Evolutionary conservation across 2,797 vertebrate genomes (phyloP), one percentile per base, ranked within the genome.

Genomic region (Fistularia commersonii): DNA sequence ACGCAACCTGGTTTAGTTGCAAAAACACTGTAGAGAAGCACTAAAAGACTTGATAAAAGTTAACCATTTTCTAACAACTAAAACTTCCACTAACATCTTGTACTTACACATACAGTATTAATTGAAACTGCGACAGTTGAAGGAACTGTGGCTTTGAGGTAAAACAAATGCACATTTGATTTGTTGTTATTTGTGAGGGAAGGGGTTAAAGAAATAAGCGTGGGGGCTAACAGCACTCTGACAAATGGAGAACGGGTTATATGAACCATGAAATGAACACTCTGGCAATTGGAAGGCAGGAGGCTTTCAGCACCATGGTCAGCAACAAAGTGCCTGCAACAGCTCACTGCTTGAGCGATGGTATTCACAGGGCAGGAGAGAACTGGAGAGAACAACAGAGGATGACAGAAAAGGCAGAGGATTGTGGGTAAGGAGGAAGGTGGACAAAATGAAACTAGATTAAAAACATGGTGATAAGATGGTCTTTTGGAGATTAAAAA

Each of bases 181-280:
- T 89, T 91, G 90, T 89, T 89, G 85, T 90, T 88, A 87, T 90
- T 90, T 87, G 83, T 89, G 71, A 66, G 67, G 76, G 84, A 91
- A 91, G 81, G 90, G 90, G 90, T 91, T 91, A 91, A 91, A 89
- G 84, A 90, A 90, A 91, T 89, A 89, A 86, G 85, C 56, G 64
- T 60, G 78, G 68, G 76, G 75, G 84, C 90, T 90, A 91, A 91
- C 86, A 83, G 88, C 87, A 81, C 69, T 79, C 87, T 91, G 90
- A 92, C 90, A 91, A 92, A 91, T 89, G 87, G 88, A 88, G 86
- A 90, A 84, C 84, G 68, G 80, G 79, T 79, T 91, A 90, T 90
- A 91, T 91, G 90, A 90, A 91, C 84, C 90, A 90, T 92, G 90
- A 92, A 92, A 92, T 91, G 89, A 92, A 92, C 89, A 91, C 87